These are phyloP conservation scores for Orbicella faveolata DNA, from an alignment of 64 coral and sea anemone species.

Conservation along the genomic window DNA sequence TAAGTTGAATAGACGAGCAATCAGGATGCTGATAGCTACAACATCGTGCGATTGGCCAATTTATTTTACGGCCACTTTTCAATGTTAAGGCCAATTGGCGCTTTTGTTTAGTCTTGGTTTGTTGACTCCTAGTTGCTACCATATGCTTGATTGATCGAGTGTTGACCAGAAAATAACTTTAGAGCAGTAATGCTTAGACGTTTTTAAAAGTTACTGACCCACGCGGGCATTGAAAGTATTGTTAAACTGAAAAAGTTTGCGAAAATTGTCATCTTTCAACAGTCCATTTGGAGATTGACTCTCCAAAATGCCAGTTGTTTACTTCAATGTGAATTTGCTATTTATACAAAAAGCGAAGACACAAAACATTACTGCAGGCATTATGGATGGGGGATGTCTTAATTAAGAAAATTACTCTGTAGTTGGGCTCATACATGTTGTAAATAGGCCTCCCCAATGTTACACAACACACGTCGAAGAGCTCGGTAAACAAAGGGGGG, in stretches of 20 bases:
- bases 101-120: conserved; percentile 6
- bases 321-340: not conserved
- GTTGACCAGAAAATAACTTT: conserved; percentile 27
- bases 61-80: not conserved
- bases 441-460: conserved; percentile 52
- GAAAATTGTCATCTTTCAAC: not conserved
- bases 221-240: not conserved
- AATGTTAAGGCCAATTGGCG: not conserved
- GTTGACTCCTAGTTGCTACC: not conserved
- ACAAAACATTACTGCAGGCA: conserved; percentile 24
- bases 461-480: conserved; percentile 35
- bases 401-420: conserved; percentile 47
- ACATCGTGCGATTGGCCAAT: not conserved
- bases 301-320: not conserved
- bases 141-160: not conserved
- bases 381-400: conserved; percentile 1
- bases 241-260: not conserved
- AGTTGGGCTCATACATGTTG: not conserved
- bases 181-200: conserved; percentile 13
- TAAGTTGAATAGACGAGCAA: not conserved
- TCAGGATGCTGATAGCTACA: too few species aligned
- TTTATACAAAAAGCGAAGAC: conserved; percentile 19
- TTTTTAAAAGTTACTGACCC: conserved; percentile 10
- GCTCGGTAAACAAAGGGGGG: not conserved
- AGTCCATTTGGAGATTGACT: not conserved